A percentile compares a stretch with the other conserved stretches of the same genome.
These are phyloP conservation scores for Oreochromis tanganicae DNA, from an alignment of 2,113 vertebrate species.

Conservation along the genomic window DNA sequence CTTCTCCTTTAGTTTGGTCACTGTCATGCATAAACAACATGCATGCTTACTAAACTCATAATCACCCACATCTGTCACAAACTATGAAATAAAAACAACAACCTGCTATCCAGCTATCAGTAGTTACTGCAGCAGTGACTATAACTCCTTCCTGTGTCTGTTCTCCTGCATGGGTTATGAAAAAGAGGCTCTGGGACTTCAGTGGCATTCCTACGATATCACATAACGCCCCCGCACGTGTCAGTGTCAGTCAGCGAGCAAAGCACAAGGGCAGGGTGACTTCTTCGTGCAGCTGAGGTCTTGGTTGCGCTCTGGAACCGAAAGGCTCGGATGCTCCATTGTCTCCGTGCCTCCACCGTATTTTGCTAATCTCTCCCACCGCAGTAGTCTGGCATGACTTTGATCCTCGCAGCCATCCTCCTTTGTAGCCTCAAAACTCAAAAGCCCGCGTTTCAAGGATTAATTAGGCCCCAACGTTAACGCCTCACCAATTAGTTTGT, in stretches of 20 bases:
- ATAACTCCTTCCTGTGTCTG: neutral
- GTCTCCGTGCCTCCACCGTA: constrained; percentile 3
- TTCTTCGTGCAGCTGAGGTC: constrained; percentile 16
- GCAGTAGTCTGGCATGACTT: constrained; percentile 29
- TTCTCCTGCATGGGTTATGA: neutral
- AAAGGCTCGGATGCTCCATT: constrained; percentile 22
- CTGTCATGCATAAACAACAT: neutral
- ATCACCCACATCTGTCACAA: neutral
- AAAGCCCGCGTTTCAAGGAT: constrained; percentile 16
- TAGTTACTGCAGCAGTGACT: neutral
- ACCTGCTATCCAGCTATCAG: accelerated
- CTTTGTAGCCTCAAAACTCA: constrained; percentile 20
- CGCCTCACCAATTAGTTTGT: constrained; percentile 50
- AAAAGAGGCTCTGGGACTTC: neutral
- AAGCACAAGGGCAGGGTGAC: neutral
- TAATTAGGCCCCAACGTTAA: constrained; percentile 52
- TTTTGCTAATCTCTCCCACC: constrained; percentile 48
- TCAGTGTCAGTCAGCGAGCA: constrained; percentile 18
- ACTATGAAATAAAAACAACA: neutral
- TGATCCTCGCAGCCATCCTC: constrained; percentile 42
- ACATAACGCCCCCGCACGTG: constrained; percentile 30
- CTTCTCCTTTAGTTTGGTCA: neutral
- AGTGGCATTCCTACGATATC: constrained; percentile 49
- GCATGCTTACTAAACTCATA: neutral
- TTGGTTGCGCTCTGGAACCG: neutral